A percentile compares a stretch with the other conserved stretches of the same genome.
Evolutionary conservation across 2,888 invertebrate species (phyloP).

Genomic region (Matsumyia berberina): DNA sequence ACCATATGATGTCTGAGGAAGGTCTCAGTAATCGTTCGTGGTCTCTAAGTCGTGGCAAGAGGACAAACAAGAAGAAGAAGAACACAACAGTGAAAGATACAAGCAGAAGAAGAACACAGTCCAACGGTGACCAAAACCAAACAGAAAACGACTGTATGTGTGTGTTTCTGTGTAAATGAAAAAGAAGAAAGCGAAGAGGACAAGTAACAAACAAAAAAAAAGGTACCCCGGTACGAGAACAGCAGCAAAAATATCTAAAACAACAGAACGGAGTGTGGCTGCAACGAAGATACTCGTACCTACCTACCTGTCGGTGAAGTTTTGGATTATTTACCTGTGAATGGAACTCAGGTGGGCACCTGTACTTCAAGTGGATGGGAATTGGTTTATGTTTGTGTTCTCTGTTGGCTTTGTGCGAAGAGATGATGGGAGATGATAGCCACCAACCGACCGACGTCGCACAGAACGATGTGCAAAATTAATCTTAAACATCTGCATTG

Average conservation of each 20-base stretch:
- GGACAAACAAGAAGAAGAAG: constrained; percentile 49
- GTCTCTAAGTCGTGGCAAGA: constrained; percentile 57
- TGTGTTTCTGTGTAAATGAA: constrained; percentile 23
- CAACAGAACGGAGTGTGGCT: constrained; percentile 3
- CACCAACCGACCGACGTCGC: not conserved
- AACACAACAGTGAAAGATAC: constrained; percentile 41
- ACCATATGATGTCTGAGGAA: constrained; percentile 55
- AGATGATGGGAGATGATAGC: not conserved
- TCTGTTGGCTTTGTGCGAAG: constrained; percentile 9
- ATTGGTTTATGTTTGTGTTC: constrained; percentile 36
- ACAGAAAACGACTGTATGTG: constrained; percentile 11
- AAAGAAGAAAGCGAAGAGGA: constrained; percentile 73
- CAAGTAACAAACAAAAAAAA: constrained; percentile 53
- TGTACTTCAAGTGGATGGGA: constrained; percentile 38
- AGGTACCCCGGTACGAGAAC: constrained; percentile 28
- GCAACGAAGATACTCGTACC: constrained; percentile 15
- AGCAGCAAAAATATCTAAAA: constrained; percentile 10
- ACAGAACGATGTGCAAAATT: constrained; percentile 25
- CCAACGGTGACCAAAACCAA: constrained; percentile 61
- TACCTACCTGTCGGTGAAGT: constrained; percentile 34
- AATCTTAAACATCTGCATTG: constrained; percentile 30
- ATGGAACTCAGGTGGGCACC: constrained; percentile 43
- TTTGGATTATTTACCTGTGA: constrained; percentile 54
- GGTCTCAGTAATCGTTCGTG: constrained; percentile 44
- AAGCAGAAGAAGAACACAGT: constrained; percentile 40